Conservation (phyloP, 2,113 vertebrate species). For the Aramus guarauna region DNA sequence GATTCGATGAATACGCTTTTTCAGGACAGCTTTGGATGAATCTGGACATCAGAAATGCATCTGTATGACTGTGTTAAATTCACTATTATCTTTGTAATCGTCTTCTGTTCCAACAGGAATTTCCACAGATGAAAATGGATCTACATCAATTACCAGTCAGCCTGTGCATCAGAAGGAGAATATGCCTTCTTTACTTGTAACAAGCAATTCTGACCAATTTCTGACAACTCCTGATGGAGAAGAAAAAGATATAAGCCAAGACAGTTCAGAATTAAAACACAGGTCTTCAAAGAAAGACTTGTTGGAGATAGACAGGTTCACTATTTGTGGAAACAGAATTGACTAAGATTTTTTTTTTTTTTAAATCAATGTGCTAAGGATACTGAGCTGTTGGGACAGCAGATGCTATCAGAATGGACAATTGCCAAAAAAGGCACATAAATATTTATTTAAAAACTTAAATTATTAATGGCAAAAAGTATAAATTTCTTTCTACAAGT, state of each 20-base stretch:
- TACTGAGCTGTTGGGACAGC: conserved; percentile 54
- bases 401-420: conserved; percentile 51
- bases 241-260: conserved; percentile 78
- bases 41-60: not conserved
- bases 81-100: not conserved
- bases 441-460: conserved; percentile 88
- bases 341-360: conserved; percentile 75
- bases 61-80: not conserved
- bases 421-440: conserved; percentile 69
- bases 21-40: not conserved
- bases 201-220: conserved; percentile 90
- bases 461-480: conserved; percentile 81
- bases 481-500: conserved; percentile 64
- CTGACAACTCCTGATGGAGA: conserved; percentile 89
- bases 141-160: conserved; percentile 82
- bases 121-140: conserved; percentile 69
- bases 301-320: conserved; percentile 97
- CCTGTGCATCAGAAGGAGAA: conserved; percentile 79
- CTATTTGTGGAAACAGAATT: conserved; percentile 94
- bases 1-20: not conserved
- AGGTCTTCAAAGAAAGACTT: conserved; percentile 88
- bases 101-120: conserved; percentile 69
- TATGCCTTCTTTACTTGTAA: conserved; percentile 72
- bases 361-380: conserved; percentile 47
- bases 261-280: conserved; percentile 80